These are phyloP conservation scores for Caradrina kadenii DNA, from an alignment of 2,888 invertebrate species.

Conservation along the genomic window DNA sequence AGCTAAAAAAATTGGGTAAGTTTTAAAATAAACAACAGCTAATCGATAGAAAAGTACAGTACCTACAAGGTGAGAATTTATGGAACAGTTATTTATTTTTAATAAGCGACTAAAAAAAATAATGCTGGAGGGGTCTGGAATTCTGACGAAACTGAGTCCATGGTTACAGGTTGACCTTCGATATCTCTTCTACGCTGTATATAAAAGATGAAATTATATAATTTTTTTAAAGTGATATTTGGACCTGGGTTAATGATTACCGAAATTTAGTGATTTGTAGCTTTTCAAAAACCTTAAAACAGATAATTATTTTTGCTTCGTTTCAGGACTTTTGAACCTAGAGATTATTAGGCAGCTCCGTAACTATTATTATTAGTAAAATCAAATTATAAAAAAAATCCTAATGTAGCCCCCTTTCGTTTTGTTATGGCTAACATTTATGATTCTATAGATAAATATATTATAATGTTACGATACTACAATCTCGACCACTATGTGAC, in stretches of 20 bases:
- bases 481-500: slow-evolving; percentile 59
- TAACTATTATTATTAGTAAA: slow-evolving; percentile 7
- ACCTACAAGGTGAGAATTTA: no score
- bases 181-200: no score
- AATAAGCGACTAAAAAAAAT: no score
- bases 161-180: background rate
- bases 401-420: slow-evolving; percentile 39
- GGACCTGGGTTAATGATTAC: slow-evolving; percentile 12
- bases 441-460: slow-evolving; percentile 34
- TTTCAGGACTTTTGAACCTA: slow-evolving; percentile 8
- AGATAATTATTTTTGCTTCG: background rate
- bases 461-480: slow-evolving; percentile 41
- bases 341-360: slow-evolving; percentile 1
- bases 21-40: no score
- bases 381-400: slow-evolving; percentile 33
- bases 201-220: background rate
- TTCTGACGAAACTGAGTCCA: background rate
- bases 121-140: background rate
- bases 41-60: no score
- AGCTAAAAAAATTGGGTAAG: no score
- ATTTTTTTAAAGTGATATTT: slow-evolving; percentile 5
- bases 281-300: slow-evolving; percentile 4
- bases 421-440: slow-evolving; percentile 20
- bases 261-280: slow-evolving; percentile 21
- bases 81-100: no score